Evolutionary conservation across 2,888 invertebrate genomes (phyloP).

Genomic region (Tricholauxania praeusta): DNA sequence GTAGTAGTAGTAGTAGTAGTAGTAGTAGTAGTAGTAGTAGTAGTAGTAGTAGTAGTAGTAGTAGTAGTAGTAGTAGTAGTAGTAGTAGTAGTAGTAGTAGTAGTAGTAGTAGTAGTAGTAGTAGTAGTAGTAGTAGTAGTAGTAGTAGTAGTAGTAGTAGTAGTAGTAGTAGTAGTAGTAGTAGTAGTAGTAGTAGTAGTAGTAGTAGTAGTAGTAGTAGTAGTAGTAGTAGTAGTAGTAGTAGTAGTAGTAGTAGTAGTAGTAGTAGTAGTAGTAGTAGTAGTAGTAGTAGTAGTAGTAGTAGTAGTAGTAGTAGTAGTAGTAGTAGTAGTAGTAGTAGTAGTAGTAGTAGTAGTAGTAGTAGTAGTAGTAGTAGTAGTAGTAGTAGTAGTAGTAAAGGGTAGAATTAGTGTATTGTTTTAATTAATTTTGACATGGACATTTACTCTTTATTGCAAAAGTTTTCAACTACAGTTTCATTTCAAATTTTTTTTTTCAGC

Average conservation of each 20-base stretch:
- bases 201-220: constrained; percentile 20
- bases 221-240: constrained; percentile 1
- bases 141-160: constrained; percentile 8
- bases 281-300: not conserved
- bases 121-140: not conserved
- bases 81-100: constrained; percentile 18
- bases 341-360: not conserved
- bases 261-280: constrained; percentile 9
- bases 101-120: constrained; percentile 2
- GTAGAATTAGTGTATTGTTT: too few relatives aligned
- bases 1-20: not conserved
- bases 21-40: not conserved
- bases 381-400: not conserved
- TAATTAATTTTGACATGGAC: too few relatives aligned
- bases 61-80: not conserved
- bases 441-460: too few relatives aligned
- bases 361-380: not conserved
- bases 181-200: constrained; percentile 4
- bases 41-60: not conserved
- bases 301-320: constrained; percentile 5
- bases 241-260: not conserved
- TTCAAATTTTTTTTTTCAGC: too few relatives aligned
- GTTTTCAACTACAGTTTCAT: too few relatives aligned
- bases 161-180: not conserved
- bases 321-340: not conserved